Evolutionary conservation across 2,888 invertebrate genomes (phyloP), one percentile per base, ranked within the genome.

Genomic region (Leptinotarsa peninsularis): DNA sequence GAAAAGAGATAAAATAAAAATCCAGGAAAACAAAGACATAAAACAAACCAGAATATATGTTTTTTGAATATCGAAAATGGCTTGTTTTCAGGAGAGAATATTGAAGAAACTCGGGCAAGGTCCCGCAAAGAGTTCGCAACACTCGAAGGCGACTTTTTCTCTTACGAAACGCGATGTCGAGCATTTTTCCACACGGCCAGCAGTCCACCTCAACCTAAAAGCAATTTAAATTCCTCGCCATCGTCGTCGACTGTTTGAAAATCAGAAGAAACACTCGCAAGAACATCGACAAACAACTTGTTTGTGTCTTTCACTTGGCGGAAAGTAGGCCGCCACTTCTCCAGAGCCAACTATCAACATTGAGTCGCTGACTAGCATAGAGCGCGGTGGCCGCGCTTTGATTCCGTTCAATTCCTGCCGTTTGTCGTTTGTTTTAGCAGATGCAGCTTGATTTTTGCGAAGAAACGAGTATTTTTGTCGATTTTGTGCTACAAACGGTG

Each of bases 261-360:
- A 63, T 33, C 63, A 63, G 50, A 27, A 68, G 68, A 49, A 68
- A 49, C 13, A 68, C 33, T 33, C 52, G 68, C 68, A 68, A 56
- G 54, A 50, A 27, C 68, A 68, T 27, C 68, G 50, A 27, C 21
- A 74, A 76, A 76, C 77, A 74, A 73, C 78, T 81, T 80, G 76
- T 78, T 76, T 77, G 75, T 82, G 82, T 86, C 86, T 86, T 86
- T 85, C 85, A 86, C 85, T 86, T 83, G 81, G 76, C 79, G 80
- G 81, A 83, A 87, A 86, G 86, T 87, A 86, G 87, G 86, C 85
- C 86, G 85, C 79, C 80, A 80, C 80, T 83, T 63, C 63, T 63
- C 27, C 14, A 63, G 7, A 33, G 82, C 83, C 82, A 80, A 82
- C 81, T 81, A 82, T 82, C 82, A 82, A 83, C 86, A 86, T 84